phyloP scores from a whole-genome alignment of 1,140 invertebrate genomes.

The Drosophila ercepeae region DNA sequence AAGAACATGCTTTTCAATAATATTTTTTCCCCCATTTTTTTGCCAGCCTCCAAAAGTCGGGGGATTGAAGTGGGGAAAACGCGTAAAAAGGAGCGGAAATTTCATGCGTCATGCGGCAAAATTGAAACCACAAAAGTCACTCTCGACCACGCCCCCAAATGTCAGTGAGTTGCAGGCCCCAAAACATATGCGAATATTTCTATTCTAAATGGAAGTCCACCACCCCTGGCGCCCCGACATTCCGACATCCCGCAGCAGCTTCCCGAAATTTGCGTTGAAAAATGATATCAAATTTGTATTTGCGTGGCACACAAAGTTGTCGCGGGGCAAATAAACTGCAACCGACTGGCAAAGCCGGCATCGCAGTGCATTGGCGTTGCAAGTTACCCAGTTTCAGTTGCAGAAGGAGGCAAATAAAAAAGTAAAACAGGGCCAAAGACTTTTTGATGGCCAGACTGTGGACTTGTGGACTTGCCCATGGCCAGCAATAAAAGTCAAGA shows the following conservation, averaged over 20 bases:
- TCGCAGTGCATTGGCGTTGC: conserved; percentile 28
- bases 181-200: conserved; percentile 22
- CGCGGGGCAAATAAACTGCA: conserved; percentile 49
- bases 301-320: conserved; percentile 45
- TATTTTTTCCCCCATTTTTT: conserved; percentile 5
- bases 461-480: conserved; percentile 58
- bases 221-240: background rate
- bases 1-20: conserved; percentile 33
- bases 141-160: conserved; percentile 30
- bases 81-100: conserved; percentile 37
- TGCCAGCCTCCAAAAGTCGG: background rate
- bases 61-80: conserved; percentile 13
- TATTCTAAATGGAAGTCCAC: background rate
- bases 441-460: conserved; percentile 59
- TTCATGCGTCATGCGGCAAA: conserved; percentile 56
- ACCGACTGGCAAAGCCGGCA: conserved; percentile 14
- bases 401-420: conserved; percentile 2
- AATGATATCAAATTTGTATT: conserved; percentile 63
- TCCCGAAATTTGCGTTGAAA: conserved; percentile 51
- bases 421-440: conserved; percentile 39
- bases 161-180: conserved; percentile 22
- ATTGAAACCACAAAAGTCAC: conserved; percentile 59
- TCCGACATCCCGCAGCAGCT: too few species aligned
- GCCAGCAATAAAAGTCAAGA: conserved; percentile 78
- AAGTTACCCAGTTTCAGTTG: conserved; percentile 55